Evolutionary conservation across 2,888 invertebrate species (phyloP).

Genomic region (Muscina levida): DNA sequence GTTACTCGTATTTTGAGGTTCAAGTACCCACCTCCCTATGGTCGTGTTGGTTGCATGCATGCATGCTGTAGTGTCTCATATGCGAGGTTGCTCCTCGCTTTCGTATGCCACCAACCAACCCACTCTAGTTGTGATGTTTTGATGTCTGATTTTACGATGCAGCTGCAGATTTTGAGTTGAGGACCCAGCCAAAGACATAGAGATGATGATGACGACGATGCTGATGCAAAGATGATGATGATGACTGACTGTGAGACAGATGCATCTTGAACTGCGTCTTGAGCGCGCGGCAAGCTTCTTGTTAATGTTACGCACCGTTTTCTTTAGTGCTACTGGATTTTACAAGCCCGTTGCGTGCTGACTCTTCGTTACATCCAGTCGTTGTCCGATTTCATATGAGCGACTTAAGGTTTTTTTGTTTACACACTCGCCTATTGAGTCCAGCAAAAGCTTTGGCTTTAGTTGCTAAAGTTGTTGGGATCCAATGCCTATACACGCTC

Average conservation of each 20-base stretch:
- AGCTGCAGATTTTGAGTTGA: constrained; percentile 65
- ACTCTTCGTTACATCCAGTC: neutral
- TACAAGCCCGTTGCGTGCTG: constrained; percentile 31
- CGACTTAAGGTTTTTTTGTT: constrained; percentile 36
- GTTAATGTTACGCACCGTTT: constrained; percentile 62
- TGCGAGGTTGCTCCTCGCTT: neutral
- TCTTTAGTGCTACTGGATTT: constrained; percentile 58
- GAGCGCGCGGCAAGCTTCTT: constrained; percentile 48
- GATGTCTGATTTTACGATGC: constrained; percentile 57
- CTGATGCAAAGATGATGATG: constrained; percentile 7
- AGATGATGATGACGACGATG: constrained; percentile 12
- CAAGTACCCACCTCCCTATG: constrained; percentile 62
- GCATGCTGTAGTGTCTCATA: constrained; percentile 45
- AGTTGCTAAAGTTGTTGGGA: neutral
- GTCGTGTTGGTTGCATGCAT: constrained; percentile 30
- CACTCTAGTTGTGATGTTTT: constrained; percentile 46
- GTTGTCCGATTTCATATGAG: neutral
- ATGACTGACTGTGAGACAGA: constrained; percentile 37
- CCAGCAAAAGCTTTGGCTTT: constrained; percentile 46
- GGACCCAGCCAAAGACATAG: constrained; percentile 12
- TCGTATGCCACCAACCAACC: constrained; percentile 32
- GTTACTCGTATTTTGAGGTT: constrained; percentile 49
- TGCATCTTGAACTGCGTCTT: constrained; percentile 28
- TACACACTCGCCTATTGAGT: constrained; percentile 54
- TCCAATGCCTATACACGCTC: neutral